phyloP scores from a whole-genome alignment of 2,888 invertebrate genomes.

The Protonemura montana region DNA sequence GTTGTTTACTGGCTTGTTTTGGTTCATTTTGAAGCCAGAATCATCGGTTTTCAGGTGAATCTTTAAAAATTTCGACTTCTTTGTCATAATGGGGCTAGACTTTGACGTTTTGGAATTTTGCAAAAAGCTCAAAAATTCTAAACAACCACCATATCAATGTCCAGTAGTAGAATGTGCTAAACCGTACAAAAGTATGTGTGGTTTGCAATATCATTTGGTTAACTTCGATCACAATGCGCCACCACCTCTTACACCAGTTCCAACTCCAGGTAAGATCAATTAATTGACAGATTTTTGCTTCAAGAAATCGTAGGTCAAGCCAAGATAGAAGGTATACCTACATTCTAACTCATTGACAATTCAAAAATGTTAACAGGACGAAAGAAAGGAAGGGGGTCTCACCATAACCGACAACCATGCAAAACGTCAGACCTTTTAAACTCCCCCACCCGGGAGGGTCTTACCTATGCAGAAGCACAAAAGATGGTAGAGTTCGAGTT shows the following conservation, averaged over 20 bases:
- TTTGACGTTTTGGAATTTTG: slow-evolving; percentile 88
- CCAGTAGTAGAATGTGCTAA: slow-evolving; percentile 85
- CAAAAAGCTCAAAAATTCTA: slow-evolving; percentile 80
- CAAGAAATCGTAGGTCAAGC: too few species aligned
- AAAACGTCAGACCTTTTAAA: slow-evolving; percentile 61
- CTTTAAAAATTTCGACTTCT: too few species aligned
- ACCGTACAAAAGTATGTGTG: slow-evolving; percentile 85
- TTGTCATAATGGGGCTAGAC: slow-evolving; percentile 73
- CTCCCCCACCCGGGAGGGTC: slow-evolving; percentile 69
- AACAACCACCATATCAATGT: slow-evolving; percentile 85
- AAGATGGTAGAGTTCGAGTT: slow-evolving; percentile 87
- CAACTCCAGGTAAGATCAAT: slow-evolving; percentile 61
- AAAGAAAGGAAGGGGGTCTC: slow-evolving; percentile 49
- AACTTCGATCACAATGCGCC: slow-evolving; percentile 86
- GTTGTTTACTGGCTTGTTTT: slow-evolving; percentile 19
- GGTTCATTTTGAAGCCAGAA: neutral
- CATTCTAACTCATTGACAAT: too few species aligned
- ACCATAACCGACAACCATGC: slow-evolving; percentile 50
- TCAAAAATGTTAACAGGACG: slow-evolving; percentile 51
- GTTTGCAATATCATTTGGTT: slow-evolving; percentile 84
- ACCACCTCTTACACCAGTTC: slow-evolving; percentile 68
- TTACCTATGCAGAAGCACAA: slow-evolving; percentile 85
- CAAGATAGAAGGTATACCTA: too few species aligned
- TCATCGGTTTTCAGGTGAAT: neutral
- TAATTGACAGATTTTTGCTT: neutral